Percentiles rank a stretch among this genome's conserved stretches.
These are phyloP conservation scores for Brenthis hecate DNA, from an alignment of 2,888 invertebrate species.

Conservation along the genomic window DNA sequence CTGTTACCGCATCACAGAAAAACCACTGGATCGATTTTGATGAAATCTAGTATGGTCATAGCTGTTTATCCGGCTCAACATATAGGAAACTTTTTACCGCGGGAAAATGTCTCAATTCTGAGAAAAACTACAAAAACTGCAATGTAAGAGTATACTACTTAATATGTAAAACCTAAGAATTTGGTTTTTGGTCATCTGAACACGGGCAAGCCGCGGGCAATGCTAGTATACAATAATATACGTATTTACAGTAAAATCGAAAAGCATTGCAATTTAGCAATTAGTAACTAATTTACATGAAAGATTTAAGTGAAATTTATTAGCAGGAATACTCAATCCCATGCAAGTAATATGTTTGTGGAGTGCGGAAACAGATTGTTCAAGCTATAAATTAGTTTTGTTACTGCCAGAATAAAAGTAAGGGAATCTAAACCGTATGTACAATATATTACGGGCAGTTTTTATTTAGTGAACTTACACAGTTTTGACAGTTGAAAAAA, in stretches of 20 bases:
- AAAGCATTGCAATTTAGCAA: background rate
- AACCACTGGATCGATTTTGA: no score
- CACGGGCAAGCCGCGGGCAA: no score
- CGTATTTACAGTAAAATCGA: background rate
- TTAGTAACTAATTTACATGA: slow-evolving; percentile 27
- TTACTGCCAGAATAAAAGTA: slow-evolving; percentile 7
- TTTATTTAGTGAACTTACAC: slow-evolving; percentile 25
- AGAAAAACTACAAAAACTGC: no score
- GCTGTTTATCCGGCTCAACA: no score
- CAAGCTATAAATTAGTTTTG: slow-evolving; percentile 37
- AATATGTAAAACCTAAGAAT: no score
- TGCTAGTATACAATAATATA: background rate
- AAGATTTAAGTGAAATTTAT: slow-evolving; percentile 15
- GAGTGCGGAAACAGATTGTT: slow-evolving; percentile 38
- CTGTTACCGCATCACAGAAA: no score
- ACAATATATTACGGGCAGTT: slow-evolving; percentile 24
- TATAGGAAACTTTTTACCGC: no score
- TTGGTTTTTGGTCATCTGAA: no score
- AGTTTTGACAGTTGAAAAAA: slow-evolving; percentile 47
- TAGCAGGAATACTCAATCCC: slow-evolving; percentile 22
- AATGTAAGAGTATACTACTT: no score
- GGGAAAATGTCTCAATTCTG: no score
- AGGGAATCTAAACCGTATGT: slow-evolving; percentile 28
- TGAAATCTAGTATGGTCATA: no score
- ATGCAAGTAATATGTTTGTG: slow-evolving; percentile 28